phyloP scores from a whole-genome alignment of 2,797 vertebrate genomes.

The Anas georgica region DNA sequence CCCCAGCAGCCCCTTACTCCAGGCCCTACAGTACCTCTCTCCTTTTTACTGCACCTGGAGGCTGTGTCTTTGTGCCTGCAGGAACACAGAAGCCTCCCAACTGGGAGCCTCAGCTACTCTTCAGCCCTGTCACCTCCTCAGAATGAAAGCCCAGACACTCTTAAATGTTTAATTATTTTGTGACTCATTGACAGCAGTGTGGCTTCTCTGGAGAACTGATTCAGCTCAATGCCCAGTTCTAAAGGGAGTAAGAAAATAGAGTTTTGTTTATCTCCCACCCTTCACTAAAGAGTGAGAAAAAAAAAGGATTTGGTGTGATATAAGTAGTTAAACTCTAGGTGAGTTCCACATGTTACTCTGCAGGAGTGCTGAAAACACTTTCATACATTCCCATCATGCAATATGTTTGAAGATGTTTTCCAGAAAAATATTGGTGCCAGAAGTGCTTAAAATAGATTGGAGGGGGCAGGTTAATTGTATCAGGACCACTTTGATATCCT shows the following conservation, averaged over 20 bases:
- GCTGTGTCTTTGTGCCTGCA: neutral
- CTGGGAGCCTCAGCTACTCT: constrained; percentile 7
- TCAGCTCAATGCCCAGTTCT: neutral
- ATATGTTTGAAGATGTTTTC: neutral
- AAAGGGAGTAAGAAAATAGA: neutral
- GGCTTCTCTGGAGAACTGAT: neutral
- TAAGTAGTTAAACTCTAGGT: neutral
- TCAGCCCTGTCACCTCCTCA: neutral
- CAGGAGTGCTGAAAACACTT: constrained; percentile 25
- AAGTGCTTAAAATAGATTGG: constrained; percentile 1
- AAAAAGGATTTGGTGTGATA: neutral
- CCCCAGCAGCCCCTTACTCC: neutral
- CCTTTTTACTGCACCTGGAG: neutral
- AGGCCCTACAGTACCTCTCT: neutral
- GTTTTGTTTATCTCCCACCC: neutral
- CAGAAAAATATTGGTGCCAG: constrained; percentile 12
- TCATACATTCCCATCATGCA: neutral
- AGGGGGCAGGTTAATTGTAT: neutral
- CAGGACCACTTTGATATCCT: neutral
- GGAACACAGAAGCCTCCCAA: neutral
- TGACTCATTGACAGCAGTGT: neutral
- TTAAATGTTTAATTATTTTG: constrained; percentile 53
- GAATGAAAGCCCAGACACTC: neutral
- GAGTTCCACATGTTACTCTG: constrained; percentile 12
- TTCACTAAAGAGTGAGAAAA: neutral